These are phyloP conservation scores for Eilema depressum DNA, from an alignment of 2,888 invertebrate species.

Conservation along the genomic window DNA sequence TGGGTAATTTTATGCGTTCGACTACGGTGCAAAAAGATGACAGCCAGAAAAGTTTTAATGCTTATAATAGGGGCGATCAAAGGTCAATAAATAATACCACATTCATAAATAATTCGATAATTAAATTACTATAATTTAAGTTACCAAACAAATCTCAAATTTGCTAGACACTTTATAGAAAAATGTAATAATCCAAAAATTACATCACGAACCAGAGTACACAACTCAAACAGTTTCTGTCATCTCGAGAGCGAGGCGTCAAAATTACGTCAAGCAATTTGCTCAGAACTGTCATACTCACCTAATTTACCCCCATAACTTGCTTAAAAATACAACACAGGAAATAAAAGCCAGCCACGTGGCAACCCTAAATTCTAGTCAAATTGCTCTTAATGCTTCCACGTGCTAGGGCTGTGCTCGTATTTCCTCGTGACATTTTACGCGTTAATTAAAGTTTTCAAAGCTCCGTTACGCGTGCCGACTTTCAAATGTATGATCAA, in stretches of 20 bases:
- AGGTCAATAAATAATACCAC: too few relatives aligned
- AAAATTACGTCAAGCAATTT: conserved; percentile 9
- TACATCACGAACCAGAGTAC: neutral
- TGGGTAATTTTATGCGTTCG: too few relatives aligned
- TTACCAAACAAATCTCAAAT: neutral
- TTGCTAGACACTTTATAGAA: neutral
- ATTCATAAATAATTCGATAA: neutral
- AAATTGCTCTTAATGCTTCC: conserved; percentile 33
- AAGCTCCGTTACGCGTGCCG: conserved; percentile 25
- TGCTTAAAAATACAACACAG: conserved; percentile 36
- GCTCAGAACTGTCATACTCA: conserved; percentile 12
- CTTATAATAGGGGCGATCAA: too few relatives aligned
- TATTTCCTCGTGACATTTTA: conserved; percentile 38
- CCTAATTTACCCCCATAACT: conserved; percentile 31
- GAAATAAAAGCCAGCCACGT: conserved; percentile 27
- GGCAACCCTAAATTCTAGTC: conserved; percentile 44
- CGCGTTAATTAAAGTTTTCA: conserved; percentile 46
- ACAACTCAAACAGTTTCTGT: neutral
- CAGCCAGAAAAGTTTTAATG: too few relatives aligned
- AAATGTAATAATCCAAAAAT: neutral
- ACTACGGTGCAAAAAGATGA: too few relatives aligned
- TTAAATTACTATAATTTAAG: neutral
- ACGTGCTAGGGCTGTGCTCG: conserved; percentile 37
- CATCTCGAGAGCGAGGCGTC: neutral
- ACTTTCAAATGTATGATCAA: conserved; percentile 24